Evolutionary conservation across 2,888 invertebrate species (phyloP).

Genomic region (Noctua pronuba): DNA sequence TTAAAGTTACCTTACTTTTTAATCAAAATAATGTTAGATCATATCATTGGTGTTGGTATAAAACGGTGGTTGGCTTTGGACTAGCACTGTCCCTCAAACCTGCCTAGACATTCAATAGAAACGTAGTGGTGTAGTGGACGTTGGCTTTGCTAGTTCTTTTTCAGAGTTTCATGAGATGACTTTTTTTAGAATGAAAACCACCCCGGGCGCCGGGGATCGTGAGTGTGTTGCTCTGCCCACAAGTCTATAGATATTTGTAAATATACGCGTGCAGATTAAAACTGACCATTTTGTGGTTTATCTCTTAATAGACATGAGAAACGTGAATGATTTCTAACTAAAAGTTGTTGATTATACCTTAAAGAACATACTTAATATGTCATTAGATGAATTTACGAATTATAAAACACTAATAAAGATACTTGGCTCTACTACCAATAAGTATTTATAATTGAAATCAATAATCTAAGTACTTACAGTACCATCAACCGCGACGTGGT

Average conservation of each 20-base stretch:
- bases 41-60: not conserved
- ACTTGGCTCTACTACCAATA: too few relatives aligned
- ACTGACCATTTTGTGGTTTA: not conserved
- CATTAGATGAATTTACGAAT: not conserved
- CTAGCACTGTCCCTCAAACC: not conserved
- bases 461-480: too few relatives aligned
- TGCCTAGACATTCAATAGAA: slow-evolving; percentile 16
- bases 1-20: not conserved
- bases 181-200: slow-evolving; percentile 37
- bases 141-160: slow-evolving; percentile 23
- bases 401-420: not conserved
- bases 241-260: not conserved
- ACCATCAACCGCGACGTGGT: too few relatives aligned
- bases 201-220: slow-evolving; percentile 24
- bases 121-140: slow-evolving; percentile 21
- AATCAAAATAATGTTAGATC: not conserved
- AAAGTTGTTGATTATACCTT: not conserved
- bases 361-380: not conserved
- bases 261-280: not conserved
- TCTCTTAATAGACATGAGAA: not conserved
- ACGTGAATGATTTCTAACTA: not conserved
- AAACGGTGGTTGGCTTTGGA: not conserved
- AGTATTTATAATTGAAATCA: too few relatives aligned
- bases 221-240: slow-evolving; percentile 12
- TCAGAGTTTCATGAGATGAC: slow-evolving; percentile 40